Evolutionary conservation across 64 coral and sea anemone species (phyloP), one percentile per base, ranked within the genome.

Genomic region (Platygyra sinensis): DNA sequence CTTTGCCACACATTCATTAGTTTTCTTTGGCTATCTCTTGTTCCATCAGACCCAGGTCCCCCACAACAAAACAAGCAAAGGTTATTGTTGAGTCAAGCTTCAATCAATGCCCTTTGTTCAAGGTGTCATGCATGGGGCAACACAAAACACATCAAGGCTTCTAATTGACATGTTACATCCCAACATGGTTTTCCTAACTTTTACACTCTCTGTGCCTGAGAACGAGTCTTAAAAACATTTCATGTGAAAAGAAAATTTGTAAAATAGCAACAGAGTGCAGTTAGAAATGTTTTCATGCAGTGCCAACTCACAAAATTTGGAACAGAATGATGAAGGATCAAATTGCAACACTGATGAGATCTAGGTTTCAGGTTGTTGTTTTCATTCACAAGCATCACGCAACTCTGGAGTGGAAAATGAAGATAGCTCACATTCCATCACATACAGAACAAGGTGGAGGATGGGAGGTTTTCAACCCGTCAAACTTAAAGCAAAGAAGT

Each of bases 21-120:
- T 85, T 85, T 85, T 83, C 31, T 83, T 49, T 39, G 80, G 30
- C 64, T 84, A 85, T 85, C 81, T 85, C 81, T 24, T 13, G 81
- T 85, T 85, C n/a, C 81, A 38, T 71, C 38, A 22, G 63, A 22
- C 38, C 81, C 81, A 85, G 81, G 31, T 85, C 81, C 20, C 57
- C 14, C 81, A 85, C 36, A 72, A 85, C 63, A 85, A 85, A 52
- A 46, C 65, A 67, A 36, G 1, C 25, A 18, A 18, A 55, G 18
- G 51, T 76, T 80, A 80, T 80, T 80, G 78, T 80, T 57, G 29
- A 61, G 25, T 5, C 22, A n/a, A n/a, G n/a, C 24, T 27, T 57
- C 22, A 71, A 13, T 79, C 60, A 63, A 72, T 61, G 46, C 32
- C 50, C 81, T 85, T 85, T 85, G 81, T 85, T 72, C 81, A 24